Percentiles rank a stretch among this genome's conserved stretches.
phyloP scores from a whole-genome alignment of 2,797 vertebrate species.

The Sebastes cheni region DNA sequence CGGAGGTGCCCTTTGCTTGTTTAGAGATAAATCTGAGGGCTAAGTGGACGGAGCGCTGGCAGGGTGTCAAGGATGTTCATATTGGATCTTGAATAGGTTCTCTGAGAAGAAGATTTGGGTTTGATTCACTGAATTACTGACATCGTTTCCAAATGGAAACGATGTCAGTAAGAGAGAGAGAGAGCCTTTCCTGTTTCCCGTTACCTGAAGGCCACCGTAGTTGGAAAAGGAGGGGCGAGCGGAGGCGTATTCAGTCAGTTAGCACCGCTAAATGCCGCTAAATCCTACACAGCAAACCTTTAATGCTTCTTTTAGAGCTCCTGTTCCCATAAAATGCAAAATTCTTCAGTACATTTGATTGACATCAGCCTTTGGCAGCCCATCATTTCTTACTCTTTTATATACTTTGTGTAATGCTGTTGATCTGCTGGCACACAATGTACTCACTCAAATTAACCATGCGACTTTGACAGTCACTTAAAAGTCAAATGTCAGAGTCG shows the following conservation, averaged over 20 bases:
- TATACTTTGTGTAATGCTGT: not conserved
- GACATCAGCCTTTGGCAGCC: not conserved
- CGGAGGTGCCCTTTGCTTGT: slow-evolving; percentile 56
- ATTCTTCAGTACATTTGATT: not conserved
- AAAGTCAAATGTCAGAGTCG: not conserved
- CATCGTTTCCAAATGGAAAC: not conserved
- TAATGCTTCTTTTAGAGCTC: not conserved
- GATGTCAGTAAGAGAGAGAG: no score
- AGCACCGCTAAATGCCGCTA: not conserved
- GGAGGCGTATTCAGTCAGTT: not conserved
- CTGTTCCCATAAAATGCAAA: not conserved
- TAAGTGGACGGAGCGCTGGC: slow-evolving; percentile 62
- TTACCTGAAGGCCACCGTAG: not conserved
- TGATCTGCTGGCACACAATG: not conserved
- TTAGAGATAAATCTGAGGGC: slow-evolving; percentile 66
- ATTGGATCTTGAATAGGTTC: not conserved
- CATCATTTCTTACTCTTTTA: not conserved
- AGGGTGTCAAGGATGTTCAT: slow-evolving; percentile 3
- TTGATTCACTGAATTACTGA: not conserved
- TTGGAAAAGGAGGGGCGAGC: not conserved
- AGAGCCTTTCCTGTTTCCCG: no score
- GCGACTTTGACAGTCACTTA: not conserved
- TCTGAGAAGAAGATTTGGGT: not conserved
- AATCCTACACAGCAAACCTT: not conserved
- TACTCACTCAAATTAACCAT: not conserved